phyloP scores from a whole-genome alignment of 2,113 vertebrate species.

The Mohoua ochrocephala region DNA sequence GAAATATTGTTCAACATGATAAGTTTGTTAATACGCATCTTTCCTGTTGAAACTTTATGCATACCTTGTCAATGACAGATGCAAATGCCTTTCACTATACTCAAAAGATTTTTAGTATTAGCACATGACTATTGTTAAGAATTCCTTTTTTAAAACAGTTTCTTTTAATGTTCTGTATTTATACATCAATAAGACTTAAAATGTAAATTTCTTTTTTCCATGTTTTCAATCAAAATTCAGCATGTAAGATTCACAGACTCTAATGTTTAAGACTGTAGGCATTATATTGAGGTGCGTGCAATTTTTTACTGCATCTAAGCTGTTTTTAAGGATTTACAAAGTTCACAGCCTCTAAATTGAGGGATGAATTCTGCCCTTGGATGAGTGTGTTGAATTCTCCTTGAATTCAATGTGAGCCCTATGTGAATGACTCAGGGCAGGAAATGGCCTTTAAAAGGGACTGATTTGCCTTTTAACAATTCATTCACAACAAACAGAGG shows the following conservation, averaged over 20 bases:
- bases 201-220: not conserved
- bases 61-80: not conserved
- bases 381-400: not conserved
- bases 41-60: not conserved
- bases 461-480: not conserved
- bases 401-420: not conserved
- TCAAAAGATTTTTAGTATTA: not conserved
- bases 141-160: not conserved
- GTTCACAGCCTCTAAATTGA: not conserved
- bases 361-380: not conserved
- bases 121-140: not conserved
- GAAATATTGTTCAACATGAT: not conserved
- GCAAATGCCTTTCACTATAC: not conserved
- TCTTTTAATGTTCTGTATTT: not conserved
- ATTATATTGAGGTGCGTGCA: not conserved
- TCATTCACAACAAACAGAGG: not conserved
- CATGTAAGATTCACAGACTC: not conserved
- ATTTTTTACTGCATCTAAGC: not conserved
- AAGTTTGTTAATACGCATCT: not conserved
- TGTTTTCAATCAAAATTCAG: not conserved
- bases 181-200: not conserved
- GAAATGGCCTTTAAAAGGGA: slow-evolving; percentile 8
- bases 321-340: not conserved
- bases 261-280: not conserved
- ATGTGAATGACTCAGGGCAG: not conserved